These are phyloP conservation scores for Heliconius ismenius DNA, from an alignment of 2,888 invertebrate species.

Conservation along the genomic window DNA sequence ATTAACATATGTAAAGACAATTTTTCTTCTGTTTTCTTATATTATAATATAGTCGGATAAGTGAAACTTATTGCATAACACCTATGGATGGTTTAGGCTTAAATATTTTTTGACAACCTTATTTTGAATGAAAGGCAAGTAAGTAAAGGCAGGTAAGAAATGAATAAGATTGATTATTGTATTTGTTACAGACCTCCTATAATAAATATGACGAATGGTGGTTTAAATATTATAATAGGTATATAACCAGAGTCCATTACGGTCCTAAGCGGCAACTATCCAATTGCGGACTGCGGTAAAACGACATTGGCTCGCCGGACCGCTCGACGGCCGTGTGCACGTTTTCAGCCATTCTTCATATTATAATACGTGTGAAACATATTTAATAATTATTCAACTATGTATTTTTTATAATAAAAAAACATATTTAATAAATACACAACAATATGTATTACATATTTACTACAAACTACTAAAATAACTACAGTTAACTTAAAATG, in stretches of 20 bases:
- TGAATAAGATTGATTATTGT: constrained; percentile 37
- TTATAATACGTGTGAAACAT: neutral
- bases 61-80: constrained; percentile 35
- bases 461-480: neutral
- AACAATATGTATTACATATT: neutral
- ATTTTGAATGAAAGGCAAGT: constrained; percentile 19
- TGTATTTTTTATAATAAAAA: neutral
- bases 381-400: neutral
- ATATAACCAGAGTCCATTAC: constrained; percentile 44
- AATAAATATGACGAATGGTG: constrained; percentile 35
- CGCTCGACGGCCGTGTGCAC: constrained; percentile 2
- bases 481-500: constrained; percentile 3
- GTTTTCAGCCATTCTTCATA: neutral
- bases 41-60: constrained; percentile 1
- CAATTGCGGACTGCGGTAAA: constrained; percentile 36
- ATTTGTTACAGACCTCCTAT: constrained; percentile 29
- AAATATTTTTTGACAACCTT: constrained; percentile 31
- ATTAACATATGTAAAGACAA: too few relatives aligned
- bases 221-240: constrained; percentile 22
- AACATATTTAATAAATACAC: neutral
- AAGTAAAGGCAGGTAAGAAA: constrained; percentile 15
- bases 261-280: constrained; percentile 44
- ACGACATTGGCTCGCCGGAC: constrained; percentile 26
- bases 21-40: neutral
- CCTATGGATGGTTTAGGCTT: constrained; percentile 15